Base-by-base conservation (phyloP, 1,140 invertebrate genomes). In the Branchinecta lindahli region DNA sequence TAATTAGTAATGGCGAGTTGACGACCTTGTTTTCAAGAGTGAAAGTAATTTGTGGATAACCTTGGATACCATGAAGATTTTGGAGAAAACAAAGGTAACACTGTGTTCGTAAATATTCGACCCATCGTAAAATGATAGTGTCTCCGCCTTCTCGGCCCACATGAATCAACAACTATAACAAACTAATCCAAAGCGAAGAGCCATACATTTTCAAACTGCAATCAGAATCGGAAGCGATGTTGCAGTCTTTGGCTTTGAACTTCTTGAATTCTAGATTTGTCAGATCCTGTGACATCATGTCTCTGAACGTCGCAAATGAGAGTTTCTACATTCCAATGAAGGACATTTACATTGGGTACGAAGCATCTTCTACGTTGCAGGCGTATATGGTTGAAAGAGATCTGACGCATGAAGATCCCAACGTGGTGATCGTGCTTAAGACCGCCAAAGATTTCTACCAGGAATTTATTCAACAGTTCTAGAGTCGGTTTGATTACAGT, bases 131-230 rank as follows among this genome's bases (percentile, higher is more conserved):
- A n/a, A n/a, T n/a, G n/a, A n/a, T n/a, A n/a, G n/a, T n/a, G n/a
- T n/a, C n/a, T n/a, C n/a, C n/a, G n/a, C n/a, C n/a, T n/a, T n/a
- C n/a, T n/a, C n/a, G n/a, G n/a, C n/a, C n/a, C n/a, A n/a, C n/a
- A n/a, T n/a, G n/a, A n/a, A n/a, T n/a, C n/a, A n/a, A n/a, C n/a
- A n/a, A n/a, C n/a, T n/a, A n/a, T 65, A 78, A 78, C 71, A 70
- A 69, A 21, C 44, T 77, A 45, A 77, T 78, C 72, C 77, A 79
- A 72, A 72, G 73, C 33, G 74, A 78, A 70, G 70, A 7, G 20
- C 74, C 74, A 44, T 69, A 77, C 18, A 67, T 78, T 7, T 69
- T 75, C 68, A 73, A 70, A 71, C 10, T 78, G 45, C 74, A 76
- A 73, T 68, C 72, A 69, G 70, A 74, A 72, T 70, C 69, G 66